These are phyloP conservation scores for Morbakka virulenta DNA, from an alignment of 30 jellyfish, hydroid and myxozoan genomes.

Conservation along the genomic window DNA sequence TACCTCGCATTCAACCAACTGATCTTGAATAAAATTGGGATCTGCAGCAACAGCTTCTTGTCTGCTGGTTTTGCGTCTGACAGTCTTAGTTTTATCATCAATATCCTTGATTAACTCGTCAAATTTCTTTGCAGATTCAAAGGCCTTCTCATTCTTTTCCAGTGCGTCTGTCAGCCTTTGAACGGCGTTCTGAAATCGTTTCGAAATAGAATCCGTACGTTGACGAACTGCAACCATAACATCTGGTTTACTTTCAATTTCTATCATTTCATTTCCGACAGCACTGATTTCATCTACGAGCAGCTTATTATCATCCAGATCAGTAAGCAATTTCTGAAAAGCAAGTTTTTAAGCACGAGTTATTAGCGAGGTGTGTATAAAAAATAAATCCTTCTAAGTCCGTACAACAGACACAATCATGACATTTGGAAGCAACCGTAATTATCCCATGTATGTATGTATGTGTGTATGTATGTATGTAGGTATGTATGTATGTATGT, in stretches of 20 bases:
- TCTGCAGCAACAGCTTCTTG: conserved; percentile 93
- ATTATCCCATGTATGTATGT: too few relatives aligned
- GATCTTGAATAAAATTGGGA: conserved; percentile 87
- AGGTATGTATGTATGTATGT: too few relatives aligned
- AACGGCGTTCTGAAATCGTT: conserved; percentile 42
- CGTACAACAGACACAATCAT: too few relatives aligned
- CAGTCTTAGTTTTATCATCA: conserved; percentile 56
- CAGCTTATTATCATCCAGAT: conserved; percentile 45
- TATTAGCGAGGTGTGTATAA: too few relatives aligned
- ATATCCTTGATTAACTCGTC: conserved; percentile 42
- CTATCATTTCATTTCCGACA: conserved; percentile 66
- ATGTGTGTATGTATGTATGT: too few relatives aligned
- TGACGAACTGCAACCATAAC: conserved; percentile 71
- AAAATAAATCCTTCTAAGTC: too few relatives aligned
- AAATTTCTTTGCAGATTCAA: conserved; percentile 38
- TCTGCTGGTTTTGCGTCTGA: conserved; percentile 42
- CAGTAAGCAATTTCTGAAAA: conserved; percentile 42
- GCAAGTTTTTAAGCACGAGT: too few relatives aligned
- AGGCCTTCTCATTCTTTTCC: conserved; percentile 62
- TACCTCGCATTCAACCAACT: conserved; percentile 69
- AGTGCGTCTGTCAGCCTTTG: conserved; percentile 46
- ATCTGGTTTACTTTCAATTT: conserved; percentile 84
- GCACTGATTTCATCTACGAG: conserved; percentile 43
- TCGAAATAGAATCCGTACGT: conserved; percentile 54
- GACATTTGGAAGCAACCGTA: too few relatives aligned